phyloP scores from a whole-genome alignment of 2,113 vertebrate species.

The Tragulus kanchil region DNA sequence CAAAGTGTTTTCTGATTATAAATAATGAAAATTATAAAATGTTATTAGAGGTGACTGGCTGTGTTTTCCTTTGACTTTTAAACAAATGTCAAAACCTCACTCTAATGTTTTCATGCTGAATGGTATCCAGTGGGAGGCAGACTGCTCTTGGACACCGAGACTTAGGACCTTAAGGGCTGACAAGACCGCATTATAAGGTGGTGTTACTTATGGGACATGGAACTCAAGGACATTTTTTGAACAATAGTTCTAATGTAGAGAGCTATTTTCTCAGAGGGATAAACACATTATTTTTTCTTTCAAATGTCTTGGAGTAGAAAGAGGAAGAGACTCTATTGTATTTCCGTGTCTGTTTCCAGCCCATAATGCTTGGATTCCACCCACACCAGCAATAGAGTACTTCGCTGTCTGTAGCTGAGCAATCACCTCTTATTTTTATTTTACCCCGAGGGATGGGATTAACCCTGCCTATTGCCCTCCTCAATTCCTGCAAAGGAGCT shows the following conservation, averaged over 20 bases:
- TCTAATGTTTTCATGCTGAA: neutral
- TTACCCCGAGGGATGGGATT: neutral
- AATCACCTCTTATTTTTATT: constrained; percentile 21
- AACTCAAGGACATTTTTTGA: neutral
- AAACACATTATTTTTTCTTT: constrained; percentile 25
- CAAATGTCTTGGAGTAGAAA: neutral
- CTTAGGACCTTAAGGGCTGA: neutral
- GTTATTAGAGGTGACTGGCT: neutral
- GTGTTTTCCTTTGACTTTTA: constrained; percentile 41
- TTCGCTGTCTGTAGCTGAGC: neutral
- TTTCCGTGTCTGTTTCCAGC: neutral
- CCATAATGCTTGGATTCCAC: neutral
- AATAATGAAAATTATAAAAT: neutral
- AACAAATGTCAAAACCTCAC: neutral
- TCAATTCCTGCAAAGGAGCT: neutral
- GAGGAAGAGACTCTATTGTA: neutral
- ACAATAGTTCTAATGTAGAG: neutral
- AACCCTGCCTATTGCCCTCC: neutral
- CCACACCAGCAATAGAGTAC: neutral
- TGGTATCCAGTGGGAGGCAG: neutral
- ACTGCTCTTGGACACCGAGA: neutral
- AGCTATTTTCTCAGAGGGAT: constrained; percentile 14
- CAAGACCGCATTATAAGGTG: neutral
- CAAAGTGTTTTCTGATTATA: constrained; percentile 51
- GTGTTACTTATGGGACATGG: neutral